Evolutionary conservation across 1,140 invertebrate species (phyloP).

Genomic region (Trichonephila clavata): DNA sequence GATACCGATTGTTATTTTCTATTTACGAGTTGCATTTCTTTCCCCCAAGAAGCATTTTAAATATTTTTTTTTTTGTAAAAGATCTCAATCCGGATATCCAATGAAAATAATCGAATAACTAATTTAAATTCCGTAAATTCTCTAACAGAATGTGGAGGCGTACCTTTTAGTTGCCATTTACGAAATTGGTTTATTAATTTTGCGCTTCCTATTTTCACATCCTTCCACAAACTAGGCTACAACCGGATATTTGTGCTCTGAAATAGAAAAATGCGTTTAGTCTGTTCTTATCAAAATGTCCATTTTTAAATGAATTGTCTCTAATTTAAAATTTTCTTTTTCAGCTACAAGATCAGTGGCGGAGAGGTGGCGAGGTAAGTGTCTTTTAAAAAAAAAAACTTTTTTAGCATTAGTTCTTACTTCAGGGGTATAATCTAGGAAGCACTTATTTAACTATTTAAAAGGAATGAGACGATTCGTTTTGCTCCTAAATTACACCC

Average conservation of each 20-base stretch:
- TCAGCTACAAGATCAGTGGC: conserved; percentile 46
- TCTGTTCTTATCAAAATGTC: conserved; percentile 3
- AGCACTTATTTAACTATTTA: not conserved
- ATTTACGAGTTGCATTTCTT: no score
- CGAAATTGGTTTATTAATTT: not conserved
- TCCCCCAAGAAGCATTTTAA: no score
- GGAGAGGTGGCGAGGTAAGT: conserved; percentile 58
- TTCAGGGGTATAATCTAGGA: not conserved
- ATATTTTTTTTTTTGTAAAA: no score
- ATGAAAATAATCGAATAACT: no score
- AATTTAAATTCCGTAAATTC: no score
- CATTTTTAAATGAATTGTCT: not conserved
- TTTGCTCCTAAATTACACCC: not conserved
- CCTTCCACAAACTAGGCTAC: not conserved
- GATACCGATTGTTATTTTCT: no score
- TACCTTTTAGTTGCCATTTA: not conserved
- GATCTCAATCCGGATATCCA: no score
- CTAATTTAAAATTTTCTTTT: conserved; percentile 42
- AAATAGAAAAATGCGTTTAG: not conserved
- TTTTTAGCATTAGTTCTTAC: no score
- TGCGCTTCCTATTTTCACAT: not conserved
- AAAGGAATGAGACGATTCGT: not conserved
- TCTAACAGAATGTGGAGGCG: not conserved
- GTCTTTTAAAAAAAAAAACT: not conserved
- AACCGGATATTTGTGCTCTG: not conserved